phyloP scores from a whole-genome alignment of 2,888 invertebrate genomes.

The Trilocha varians region DNA sequence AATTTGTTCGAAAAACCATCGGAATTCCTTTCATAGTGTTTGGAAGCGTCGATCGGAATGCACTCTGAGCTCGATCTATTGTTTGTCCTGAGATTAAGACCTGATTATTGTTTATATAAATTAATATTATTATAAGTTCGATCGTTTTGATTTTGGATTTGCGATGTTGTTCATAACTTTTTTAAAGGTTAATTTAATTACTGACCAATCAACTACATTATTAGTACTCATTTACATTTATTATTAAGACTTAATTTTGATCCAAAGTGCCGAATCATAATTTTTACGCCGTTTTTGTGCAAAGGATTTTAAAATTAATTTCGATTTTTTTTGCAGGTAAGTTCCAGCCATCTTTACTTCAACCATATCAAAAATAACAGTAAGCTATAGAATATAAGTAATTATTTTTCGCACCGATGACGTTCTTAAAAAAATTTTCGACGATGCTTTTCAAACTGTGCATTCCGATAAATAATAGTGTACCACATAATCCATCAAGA shows the following conservation, averaged over 20 bases:
- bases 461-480: no score
- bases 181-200: no score
- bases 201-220: no score
- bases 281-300: no score
- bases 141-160: not conserved
- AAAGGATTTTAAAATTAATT: slow-evolving; percentile 12
- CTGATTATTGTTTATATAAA: not conserved
- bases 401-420: not conserved
- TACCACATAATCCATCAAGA: no score
- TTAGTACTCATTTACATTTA: no score
- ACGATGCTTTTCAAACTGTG: not conserved
- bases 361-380: not conserved
- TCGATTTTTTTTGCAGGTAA: slow-evolving; percentile 30
- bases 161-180: no score
- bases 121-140: not conserved
- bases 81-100: not conserved
- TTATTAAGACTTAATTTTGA: no score
- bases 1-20: slow-evolving; percentile 51
- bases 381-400: not conserved
- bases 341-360: slow-evolving; percentile 5
- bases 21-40: slow-evolving; percentile 1
- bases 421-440: not conserved
- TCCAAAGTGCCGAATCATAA: no score
- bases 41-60: slow-evolving; percentile 49
- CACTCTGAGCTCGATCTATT: slow-evolving; percentile 20